Evolutionary conservation across 2,888 invertebrate genomes (phyloP).

Genomic region (Dasypogon diadema): DNA sequence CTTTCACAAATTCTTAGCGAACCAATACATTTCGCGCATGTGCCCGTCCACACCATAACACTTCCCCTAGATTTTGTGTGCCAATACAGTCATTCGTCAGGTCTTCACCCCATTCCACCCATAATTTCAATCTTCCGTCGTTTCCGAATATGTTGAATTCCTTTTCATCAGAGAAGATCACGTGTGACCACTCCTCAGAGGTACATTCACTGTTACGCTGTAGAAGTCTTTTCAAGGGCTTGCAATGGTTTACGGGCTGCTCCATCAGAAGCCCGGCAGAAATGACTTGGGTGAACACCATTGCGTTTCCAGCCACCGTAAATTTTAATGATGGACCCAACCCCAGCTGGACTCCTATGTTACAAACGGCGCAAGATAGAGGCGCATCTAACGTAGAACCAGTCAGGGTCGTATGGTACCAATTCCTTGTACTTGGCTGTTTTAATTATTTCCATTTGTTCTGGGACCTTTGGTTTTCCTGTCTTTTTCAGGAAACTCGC

Average conservation of each 20-base stretch:
- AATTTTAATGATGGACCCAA: constrained; percentile 95
- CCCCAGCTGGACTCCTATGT: constrained; percentile 94
- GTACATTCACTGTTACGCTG: no score
- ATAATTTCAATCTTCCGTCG: no score
- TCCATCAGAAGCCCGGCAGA: constrained; percentile 87
- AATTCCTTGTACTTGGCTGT: constrained; percentile 96
- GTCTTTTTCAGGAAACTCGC: constrained; percentile 97
- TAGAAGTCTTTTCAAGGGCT: constrained; percentile 89
- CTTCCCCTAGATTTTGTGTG: no score
- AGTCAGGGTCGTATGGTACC: constrained; percentile 97
- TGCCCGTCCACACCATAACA: no score
- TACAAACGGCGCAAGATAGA: constrained; percentile 96
- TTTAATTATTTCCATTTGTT: constrained; percentile 98
- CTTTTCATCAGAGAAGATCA: no score
- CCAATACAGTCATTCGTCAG: no score
- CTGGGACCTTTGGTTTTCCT: constrained; percentile 96
- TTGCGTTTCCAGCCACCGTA: constrained; percentile 97
- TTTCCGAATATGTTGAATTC: no score
- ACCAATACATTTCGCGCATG: no score
- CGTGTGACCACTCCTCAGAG: no score
- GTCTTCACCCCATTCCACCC: no score
- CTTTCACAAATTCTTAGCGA: no score
- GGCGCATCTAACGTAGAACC: constrained; percentile 96
- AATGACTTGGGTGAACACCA: constrained; percentile 96
- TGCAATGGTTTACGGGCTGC: constrained; percentile 88